phyloP scores from a whole-genome alignment of 2,113 vertebrate genomes.

The Myotis yumanensis region DNA sequence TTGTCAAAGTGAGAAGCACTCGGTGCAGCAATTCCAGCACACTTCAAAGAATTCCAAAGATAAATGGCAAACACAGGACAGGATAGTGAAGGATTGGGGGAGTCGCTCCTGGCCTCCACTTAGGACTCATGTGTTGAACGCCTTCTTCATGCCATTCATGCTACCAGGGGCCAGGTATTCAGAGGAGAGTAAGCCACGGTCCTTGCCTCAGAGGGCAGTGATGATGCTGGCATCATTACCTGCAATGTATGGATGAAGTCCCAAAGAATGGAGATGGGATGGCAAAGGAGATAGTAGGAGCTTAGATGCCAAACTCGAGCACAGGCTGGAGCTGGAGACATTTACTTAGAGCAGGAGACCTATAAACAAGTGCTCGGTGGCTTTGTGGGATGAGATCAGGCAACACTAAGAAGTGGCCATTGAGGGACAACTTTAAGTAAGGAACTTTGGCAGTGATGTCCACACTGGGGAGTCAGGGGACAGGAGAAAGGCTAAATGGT shows the following conservation, averaged over 20 bases:
- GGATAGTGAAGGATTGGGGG: neutral
- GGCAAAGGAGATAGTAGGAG: no score
- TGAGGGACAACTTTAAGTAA: neutral
- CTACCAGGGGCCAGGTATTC: no score
- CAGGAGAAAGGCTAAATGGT: neutral
- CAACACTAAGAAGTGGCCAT: neutral
- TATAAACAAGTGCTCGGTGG: neutral
- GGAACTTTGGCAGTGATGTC: neutral
- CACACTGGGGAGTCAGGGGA: neutral
- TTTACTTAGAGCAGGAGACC: neutral
- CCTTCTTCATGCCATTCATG: fast-evolving
- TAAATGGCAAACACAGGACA: neutral
- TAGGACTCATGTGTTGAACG: neutral
- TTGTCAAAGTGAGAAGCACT: neutral
- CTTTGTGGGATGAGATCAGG: neutral
- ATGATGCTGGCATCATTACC: neutral
- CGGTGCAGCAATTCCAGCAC: neutral
- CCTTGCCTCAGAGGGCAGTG: neutral
- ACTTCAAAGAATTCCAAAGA: neutral
- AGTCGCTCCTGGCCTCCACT: neutral
- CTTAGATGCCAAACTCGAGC: neutral
- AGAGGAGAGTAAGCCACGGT: neutral
- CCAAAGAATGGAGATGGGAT: neutral
- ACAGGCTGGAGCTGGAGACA: neutral
- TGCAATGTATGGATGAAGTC: neutral